Evolutionary conservation across 1,140 invertebrate genomes (phyloP).

Genomic region (Drosophila pallidifrons): DNA sequence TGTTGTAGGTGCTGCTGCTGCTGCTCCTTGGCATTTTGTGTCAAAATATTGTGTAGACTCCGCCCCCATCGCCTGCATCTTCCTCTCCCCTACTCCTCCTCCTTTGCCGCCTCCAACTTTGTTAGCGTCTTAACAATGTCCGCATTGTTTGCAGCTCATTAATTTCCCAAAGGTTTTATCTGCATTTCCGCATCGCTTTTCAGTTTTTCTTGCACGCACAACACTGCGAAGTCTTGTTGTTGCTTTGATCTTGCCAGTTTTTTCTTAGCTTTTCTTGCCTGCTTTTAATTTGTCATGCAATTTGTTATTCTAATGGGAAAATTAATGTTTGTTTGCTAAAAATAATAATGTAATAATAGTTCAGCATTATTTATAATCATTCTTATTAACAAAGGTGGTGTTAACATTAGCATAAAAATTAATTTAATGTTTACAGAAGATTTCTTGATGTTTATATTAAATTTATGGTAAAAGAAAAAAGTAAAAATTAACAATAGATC

Average conservation of each 20-base stretch:
- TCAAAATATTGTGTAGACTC: conserved; percentile 52
- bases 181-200: conserved; percentile 70
- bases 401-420: not conserved
- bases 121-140: conserved; percentile 59
- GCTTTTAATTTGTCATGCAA: not conserved
- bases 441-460: too few species aligned
- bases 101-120: too few species aligned
- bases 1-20: conserved; percentile 19
- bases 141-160: conserved; percentile 77
- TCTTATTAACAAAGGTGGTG: not conserved
- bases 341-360: not conserved
- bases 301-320: conserved; percentile 3
- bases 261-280: conserved; percentile 10
- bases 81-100: not conserved
- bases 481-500: not conserved
- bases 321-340: not conserved
- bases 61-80: conserved; percentile 8
- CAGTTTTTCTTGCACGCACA: conserved; percentile 55
- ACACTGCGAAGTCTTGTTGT: conserved; percentile 1
- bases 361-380: not conserved
- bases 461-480: not conserved
- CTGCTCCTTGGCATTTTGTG: conserved; percentile 56
- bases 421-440: not conserved
- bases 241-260: conserved; percentile 7
- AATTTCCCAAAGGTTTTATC: conserved; percentile 74